A percentile compares a stretch with the other conserved stretches of the same genome.
Evolutionary conservation across 2,113 vertebrate species (phyloP).

Genomic region (Hippoglossus stenolepis): DNA sequence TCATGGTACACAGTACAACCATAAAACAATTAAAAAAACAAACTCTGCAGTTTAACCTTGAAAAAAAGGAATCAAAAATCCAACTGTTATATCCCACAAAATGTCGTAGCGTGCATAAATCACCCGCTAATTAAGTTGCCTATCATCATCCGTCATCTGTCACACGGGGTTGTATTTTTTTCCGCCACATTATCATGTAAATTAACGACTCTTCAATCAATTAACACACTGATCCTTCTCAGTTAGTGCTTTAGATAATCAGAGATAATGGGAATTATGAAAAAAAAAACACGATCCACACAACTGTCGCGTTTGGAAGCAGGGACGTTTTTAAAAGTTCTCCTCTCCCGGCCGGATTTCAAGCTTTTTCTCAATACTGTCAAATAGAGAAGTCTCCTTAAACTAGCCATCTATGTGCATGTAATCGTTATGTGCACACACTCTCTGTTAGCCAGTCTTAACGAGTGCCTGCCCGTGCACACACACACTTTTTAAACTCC

Average conservation of each 20-base stretch:
- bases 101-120: slow-evolving; percentile 55
- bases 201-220: slow-evolving; percentile 77
- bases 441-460: no score
- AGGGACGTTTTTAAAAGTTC: slow-evolving; percentile 33
- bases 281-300: slow-evolving; percentile 23
- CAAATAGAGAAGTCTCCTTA: slow-evolving; percentile 12
- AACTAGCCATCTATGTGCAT: slow-evolving; percentile 5
- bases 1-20: neutral
- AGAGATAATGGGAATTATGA: slow-evolving; percentile 63
- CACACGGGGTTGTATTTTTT: slow-evolving; percentile 67
- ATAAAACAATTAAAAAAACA: neutral
- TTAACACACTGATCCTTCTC: slow-evolving; percentile 77
- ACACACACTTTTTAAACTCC: slow-evolving; percentile 14
- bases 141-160: slow-evolving; percentile 76
- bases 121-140: slow-evolving; percentile 73
- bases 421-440: neutral
- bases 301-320: slow-evolving; percentile 45
- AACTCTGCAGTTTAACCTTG: slow-evolving; percentile 18
- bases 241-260: slow-evolving; percentile 74
- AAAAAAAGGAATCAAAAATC: slow-evolving; percentile 5
- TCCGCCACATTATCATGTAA: slow-evolving; percentile 74
- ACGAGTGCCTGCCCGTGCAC: neutral
- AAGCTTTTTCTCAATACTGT: slow-evolving; percentile 24
- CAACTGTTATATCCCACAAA: slow-evolving; percentile 22
- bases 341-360: neutral